A percentile compares a stretch with the other conserved stretches of the same genome.
Conservation (phyloP, 2,797 vertebrate genomes). For the Kryptolebias ocellatus region DNA sequence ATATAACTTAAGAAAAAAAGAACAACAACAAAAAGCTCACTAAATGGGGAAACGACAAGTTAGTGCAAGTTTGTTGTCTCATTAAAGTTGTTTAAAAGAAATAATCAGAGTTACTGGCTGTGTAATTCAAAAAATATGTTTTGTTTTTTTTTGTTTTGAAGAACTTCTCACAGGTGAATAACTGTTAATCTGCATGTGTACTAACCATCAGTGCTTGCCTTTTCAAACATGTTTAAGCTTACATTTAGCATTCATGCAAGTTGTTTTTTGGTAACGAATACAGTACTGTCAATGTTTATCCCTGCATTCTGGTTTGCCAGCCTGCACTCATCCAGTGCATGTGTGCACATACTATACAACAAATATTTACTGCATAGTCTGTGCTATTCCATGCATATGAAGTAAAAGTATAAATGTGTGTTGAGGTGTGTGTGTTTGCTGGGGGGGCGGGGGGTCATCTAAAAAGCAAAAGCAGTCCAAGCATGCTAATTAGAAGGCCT, state of each 20-base stretch:
- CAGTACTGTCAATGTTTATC: constrained; percentile 31
- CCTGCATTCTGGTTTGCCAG: constrained; percentile 35
- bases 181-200: constrained; percentile 10
- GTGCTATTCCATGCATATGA: constrained; percentile 31
- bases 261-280: constrained; percentile 26
- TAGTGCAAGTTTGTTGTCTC: constrained; percentile 39
- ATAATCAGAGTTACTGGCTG: neutral
- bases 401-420: constrained; percentile 7
- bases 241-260: constrained; percentile 14
- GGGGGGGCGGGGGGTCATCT: constrained; percentile 71
- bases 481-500: constrained; percentile 49
- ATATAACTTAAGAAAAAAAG: constrained; percentile 2
- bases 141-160: too few relatives aligned
- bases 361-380: constrained; percentile 26
- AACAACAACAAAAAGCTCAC: neutral
- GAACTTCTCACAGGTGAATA: constrained; percentile 4
- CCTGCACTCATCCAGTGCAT: constrained; percentile 17
- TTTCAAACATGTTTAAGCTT: constrained; percentile 14
- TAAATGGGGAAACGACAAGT: constrained; percentile 20
- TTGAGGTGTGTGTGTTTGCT: neutral
- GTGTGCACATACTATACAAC: constrained; percentile 4
- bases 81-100: constrained; percentile 10
- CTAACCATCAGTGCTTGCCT: constrained; percentile 2
- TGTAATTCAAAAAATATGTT: too few relatives aligned
- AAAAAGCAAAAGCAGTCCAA: constrained; percentile 64